Evolutionary conservation across 2,888 invertebrate species (phyloP).

Genomic region (Prionchulus punctatus): DNA sequence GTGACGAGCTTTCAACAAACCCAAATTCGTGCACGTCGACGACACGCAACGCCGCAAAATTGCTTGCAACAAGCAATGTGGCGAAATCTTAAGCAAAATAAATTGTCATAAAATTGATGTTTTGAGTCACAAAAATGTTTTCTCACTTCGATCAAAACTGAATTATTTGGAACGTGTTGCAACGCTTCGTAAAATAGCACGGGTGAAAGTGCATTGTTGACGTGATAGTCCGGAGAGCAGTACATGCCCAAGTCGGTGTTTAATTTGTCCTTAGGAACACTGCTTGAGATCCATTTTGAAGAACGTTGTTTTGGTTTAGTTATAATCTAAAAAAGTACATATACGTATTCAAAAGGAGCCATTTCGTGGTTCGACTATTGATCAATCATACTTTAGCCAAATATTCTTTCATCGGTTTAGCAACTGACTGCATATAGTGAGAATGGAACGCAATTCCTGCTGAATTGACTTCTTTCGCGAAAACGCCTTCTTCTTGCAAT

Average conservation of each 20-base stretch:
- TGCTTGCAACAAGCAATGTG: conserved; percentile 80
- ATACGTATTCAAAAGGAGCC: not conserved
- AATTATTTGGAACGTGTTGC: conserved; percentile 62
- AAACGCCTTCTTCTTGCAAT: conserved; percentile 50
- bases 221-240: conserved; percentile 59
- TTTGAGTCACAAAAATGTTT: not conserved
- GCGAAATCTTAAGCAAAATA: conserved; percentile 47
- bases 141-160: conserved; percentile 56
- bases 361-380: not conserved
- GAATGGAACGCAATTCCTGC: conserved; percentile 78
- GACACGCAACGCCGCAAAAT: conserved; percentile 65
- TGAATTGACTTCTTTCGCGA: conserved; percentile 68
- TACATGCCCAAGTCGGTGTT: conserved; percentile 58
- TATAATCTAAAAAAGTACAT: conserved; percentile 13
- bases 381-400: conserved; percentile 4
- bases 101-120: not conserved
- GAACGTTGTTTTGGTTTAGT: conserved; percentile 38
- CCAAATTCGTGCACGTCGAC: conserved; percentile 53
- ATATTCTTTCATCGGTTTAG: conserved; percentile 3
- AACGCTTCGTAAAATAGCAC: conserved; percentile 72
- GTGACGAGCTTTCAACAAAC: conserved; percentile 59
- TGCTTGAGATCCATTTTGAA: conserved; percentile 69
- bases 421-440: conserved; percentile 66
- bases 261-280: conserved; percentile 68
- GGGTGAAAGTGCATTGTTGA: conserved; percentile 82